phyloP scores from a whole-genome alignment of 2,113 vertebrate genomes.

The Psilopogon haemacephalus region DNA sequence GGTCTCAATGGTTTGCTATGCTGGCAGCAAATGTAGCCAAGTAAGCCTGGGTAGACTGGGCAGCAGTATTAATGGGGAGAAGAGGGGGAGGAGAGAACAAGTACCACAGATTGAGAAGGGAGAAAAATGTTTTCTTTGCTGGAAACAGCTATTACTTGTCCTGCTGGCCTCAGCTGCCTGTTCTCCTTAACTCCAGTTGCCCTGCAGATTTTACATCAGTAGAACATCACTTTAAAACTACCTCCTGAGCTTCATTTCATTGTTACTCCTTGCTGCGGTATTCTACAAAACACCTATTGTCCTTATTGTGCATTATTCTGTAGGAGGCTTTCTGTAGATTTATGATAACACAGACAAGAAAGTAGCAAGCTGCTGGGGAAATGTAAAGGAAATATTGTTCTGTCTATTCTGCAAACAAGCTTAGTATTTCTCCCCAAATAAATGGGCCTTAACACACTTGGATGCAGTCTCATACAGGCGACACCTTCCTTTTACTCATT shows the following conservation, averaged over 20 bases:
- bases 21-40: neutral
- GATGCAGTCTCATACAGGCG: neutral
- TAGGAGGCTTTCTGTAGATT: neutral
- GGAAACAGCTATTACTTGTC: neutral
- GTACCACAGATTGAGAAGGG: neutral
- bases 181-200: neutral
- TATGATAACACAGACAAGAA: neutral
- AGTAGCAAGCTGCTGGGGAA: neutral
- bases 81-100: neutral
- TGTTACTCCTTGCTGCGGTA: neutral
- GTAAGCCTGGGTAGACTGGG: neutral
- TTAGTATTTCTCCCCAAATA: neutral
- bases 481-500: neutral
- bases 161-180: neutral
- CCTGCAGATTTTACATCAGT: neutral
- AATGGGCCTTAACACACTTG: neutral
- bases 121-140: neutral
- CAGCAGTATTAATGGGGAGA: neutral
- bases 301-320: neutral
- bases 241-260: neutral
- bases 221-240: neutral
- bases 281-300: neutral
- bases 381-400: neutral
- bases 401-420: neutral
- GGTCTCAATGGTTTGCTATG: neutral